Evolutionary conservation across 2,888 invertebrate species (phyloP), one percentile per base, ranked within the genome.

Genomic region (Pimpla rufipes): DNA sequence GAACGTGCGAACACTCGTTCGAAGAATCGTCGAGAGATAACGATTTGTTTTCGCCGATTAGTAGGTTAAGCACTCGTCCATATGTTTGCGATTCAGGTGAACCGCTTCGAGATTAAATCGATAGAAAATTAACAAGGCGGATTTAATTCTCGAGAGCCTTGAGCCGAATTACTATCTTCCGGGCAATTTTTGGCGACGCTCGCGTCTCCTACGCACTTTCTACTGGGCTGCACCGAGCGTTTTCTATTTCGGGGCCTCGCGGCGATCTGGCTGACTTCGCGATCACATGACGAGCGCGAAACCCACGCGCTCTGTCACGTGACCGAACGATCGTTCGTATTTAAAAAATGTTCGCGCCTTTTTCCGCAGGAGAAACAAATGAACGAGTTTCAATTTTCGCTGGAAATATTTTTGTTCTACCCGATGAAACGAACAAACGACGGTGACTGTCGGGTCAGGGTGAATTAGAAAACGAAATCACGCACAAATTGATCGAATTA

Each of bases 291-390:
- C 70, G 66, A 64, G 59, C 37, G 40, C 16, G 18, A 45, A 71
- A 50, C n/a, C 50, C 79, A 79, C 83, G 83, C 55, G 79, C 50
- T 42, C 45, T 45, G 59, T 70, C 64, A 83, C 79, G 83, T 79
- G 79, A 64, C 66, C 45, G 55, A 18, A 37, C 35, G 11, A 62
- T 74, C 57, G 29, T 79, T 71, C 52, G 64, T 62, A 79, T 29
- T 47, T 35, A 40, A 37, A 18, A 10, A 62, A 55, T 18, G 18
- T 10, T 8, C 8, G 18, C 10, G 10, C 18, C 16, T 50, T 16
- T 21, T 52, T 8, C 18, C 8, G 0, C 0, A 50, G 16, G 13
- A 6, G 16, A 50, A 50, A 45, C 10, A 45, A n/a, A n/a, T n/a
- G n/a, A n/a, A n/a, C n/a, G n/a, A n/a, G n/a, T n/a, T n/a, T n/a